Conservation (phyloP, 2,113 vertebrate species). For the Onychorhynchus coronatus region DNA sequence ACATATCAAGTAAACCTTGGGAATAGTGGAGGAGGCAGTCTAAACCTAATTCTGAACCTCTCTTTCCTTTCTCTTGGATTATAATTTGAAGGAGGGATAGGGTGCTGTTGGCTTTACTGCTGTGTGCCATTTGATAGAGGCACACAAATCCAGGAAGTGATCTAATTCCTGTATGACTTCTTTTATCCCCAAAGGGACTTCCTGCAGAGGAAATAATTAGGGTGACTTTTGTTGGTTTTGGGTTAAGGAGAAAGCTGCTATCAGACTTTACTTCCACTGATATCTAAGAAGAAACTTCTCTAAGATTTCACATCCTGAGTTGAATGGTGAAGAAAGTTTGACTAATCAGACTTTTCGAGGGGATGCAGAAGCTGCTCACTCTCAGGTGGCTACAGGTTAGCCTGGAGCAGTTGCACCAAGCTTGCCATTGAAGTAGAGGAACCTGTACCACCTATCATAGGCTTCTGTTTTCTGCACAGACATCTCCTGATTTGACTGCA, state of each 20-base stretch:
- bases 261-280: slow-evolving; percentile 54
- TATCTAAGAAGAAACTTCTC: slow-evolving; percentile 54
- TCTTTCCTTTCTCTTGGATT: slow-evolving; percentile 13
- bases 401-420: neutral
- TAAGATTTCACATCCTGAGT: slow-evolving; percentile 53
- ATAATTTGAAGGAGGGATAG: neutral
- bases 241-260: neutral
- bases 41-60: slow-evolving; percentile 31
- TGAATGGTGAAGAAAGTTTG: slow-evolving; percentile 54
- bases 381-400: neutral
- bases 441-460: neutral
- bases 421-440: neutral
- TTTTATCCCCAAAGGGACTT: slow-evolving; percentile 68
- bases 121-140: slow-evolving; percentile 4
- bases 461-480: neutral
- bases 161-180: slow-evolving; percentile 67
- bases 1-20: slow-evolving; percentile 58
- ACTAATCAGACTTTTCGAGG: slow-evolving; percentile 2
- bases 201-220: slow-evolving; percentile 72
- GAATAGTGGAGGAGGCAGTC: slow-evolving; percentile 32
- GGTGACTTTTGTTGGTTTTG: neutral
- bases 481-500: neutral
- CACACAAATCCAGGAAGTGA: slow-evolving; percentile 57
- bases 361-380: neutral
- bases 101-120: slow-evolving; percentile 45